These are phyloP conservation scores for Ridgeia piscesae DNA, from an alignment of 1,140 invertebrate species.

Conservation along the genomic window DNA sequence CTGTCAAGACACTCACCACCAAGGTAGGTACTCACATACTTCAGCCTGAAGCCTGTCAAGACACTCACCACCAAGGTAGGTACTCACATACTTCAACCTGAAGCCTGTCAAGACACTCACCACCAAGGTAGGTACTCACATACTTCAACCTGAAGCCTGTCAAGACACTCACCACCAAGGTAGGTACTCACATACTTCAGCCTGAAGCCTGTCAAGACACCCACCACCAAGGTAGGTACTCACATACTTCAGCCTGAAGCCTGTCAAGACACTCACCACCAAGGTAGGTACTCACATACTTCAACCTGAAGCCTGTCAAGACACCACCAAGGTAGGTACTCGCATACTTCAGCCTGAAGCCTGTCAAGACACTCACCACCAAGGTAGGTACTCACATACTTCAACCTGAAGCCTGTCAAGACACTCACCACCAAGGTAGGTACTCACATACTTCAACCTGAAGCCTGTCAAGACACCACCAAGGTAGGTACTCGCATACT, in stretches of 20 bases:
- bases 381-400: slow-evolving; percentile 74
- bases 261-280: slow-evolving; percentile 98
- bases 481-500: slow-evolving; percentile 74
- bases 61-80: slow-evolving; percentile 92
- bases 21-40: slow-evolving; percentile 71
- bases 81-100: background rate
- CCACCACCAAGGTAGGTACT: slow-evolving; percentile 81
- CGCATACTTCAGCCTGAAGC: slow-evolving; percentile 95
- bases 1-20: slow-evolving; percentile 98
- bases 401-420: slow-evolving; percentile 99
- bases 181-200: slow-evolving; percentile 21
- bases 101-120: slow-evolving; percentile 93
- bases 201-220: slow-evolving; percentile 81
- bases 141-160: slow-evolving; percentile 99
- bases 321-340: slow-evolving; percentile 81
- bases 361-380: slow-evolving; percentile 98
- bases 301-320: slow-evolving; percentile 73
- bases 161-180: slow-evolving; percentile 96
- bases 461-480: slow-evolving; percentile 99
- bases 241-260: slow-evolving; percentile 95
- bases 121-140: slow-evolving; percentile 70
- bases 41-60: slow-evolving; percentile 99
- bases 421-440: slow-evolving; percentile 99
- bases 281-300: slow-evolving; percentile 63
- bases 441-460: slow-evolving; percentile 95